These are phyloP conservation scores for Leiothrix lutea DNA, from an alignment of 2,113 vertebrate species.

Conservation along the genomic window DNA sequence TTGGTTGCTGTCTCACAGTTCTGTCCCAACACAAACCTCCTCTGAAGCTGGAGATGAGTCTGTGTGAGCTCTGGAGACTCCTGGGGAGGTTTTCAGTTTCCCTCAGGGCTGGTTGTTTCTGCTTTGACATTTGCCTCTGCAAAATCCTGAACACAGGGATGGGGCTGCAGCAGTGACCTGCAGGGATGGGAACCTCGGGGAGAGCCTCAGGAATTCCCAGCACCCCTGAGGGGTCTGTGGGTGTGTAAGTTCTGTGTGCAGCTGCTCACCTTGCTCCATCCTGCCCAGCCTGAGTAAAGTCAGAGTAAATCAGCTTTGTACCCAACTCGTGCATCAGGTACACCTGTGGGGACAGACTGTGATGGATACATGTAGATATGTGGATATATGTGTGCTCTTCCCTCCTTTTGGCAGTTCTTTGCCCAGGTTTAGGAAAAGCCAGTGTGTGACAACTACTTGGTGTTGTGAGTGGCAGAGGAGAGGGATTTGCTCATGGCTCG, in stretches of 20 bases:
- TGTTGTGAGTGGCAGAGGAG: neutral
- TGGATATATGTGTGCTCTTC: neutral
- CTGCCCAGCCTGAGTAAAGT: neutral
- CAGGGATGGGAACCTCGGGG: neutral
- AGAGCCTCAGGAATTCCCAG: neutral
- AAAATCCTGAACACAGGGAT: rapidly evolving
- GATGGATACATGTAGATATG: too few species aligned
- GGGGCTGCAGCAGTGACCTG: neutral
- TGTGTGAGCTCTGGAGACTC: neutral
- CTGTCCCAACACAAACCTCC: neutral
- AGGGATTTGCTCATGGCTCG: neutral
- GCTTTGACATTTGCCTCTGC: neutral
- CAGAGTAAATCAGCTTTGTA: neutral
- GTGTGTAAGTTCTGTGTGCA: neutral
- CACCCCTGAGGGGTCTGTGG: neutral
- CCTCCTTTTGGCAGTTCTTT: neutral
- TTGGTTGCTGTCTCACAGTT: neutral
- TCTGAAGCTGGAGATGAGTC: neutral
- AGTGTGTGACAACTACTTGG: rapidly evolving
- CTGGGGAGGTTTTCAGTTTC: neutral
- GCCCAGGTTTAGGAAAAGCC: neutral
- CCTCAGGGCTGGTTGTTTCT: rapidly evolving
- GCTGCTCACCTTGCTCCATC: neutral
- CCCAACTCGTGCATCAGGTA: neutral
- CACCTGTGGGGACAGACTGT: neutral